A percentile compares a stretch with the other conserved stretches of the same genome.
These are phyloP conservation scores for Macrosiphum euphorbiae DNA, from an alignment of 2,888 invertebrate genomes.

Conservation along the genomic window DNA sequence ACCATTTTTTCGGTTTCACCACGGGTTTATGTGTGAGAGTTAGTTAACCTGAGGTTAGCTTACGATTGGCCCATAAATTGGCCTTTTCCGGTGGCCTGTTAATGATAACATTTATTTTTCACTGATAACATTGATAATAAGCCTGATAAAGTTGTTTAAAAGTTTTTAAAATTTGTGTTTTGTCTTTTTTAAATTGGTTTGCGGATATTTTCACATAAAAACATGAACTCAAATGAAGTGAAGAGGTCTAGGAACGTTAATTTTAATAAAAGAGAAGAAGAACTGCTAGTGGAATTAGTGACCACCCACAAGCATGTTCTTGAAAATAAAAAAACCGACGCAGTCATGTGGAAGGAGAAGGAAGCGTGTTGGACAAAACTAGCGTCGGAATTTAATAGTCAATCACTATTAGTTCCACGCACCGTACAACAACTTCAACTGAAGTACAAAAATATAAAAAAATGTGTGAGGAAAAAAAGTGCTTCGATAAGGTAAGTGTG, in stretches of 20 bases:
- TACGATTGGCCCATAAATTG: not conserved
- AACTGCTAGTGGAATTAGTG: not conserved
- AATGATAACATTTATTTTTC: slow-evolving; percentile 14
- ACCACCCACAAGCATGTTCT: not conserved
- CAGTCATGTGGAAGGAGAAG: not conserved
- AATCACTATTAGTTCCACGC: not conserved
- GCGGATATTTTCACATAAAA: too few relatives aligned
- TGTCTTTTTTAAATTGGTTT: not conserved
- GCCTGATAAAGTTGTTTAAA: not conserved
- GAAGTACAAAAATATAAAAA: not conserved
- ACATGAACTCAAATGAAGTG: too few relatives aligned
- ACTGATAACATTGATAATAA: slow-evolving; percentile 4
- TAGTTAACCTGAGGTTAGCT: not conserved
- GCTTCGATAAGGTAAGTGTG: not conserved
- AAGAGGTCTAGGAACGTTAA: not conserved
- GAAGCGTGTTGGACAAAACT: not conserved
- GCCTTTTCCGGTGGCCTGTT: not conserved
- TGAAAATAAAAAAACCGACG: not conserved
- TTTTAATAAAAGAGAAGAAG: not conserved
- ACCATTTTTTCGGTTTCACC: not conserved
- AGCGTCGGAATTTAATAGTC: not conserved
- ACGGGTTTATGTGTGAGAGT: not conserved
- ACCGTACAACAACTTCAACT: not conserved
- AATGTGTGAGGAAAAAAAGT: not conserved
- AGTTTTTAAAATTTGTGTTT: not conserved